Conservation (phyloP, 2,113 vertebrate genomes). For the Tychaedon coryphoeus region DNA sequence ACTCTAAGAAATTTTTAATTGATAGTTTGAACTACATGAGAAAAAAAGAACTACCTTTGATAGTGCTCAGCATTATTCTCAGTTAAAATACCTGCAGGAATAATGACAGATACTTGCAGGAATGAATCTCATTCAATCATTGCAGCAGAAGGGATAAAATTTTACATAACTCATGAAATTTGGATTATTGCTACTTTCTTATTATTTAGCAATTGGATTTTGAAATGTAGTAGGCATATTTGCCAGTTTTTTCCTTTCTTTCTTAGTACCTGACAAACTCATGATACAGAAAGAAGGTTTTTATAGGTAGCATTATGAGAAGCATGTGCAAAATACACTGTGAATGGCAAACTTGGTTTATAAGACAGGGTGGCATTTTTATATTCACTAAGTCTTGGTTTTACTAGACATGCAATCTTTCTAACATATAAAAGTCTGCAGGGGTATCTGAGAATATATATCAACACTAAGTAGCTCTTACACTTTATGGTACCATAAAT, state of each 20-base stretch:
- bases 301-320: background rate
- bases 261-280: background rate
- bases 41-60: background rate
- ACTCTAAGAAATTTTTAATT: background rate
- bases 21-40: background rate
- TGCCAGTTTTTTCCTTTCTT: background rate
- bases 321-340: background rate
- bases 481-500: slow-evolving; percentile 11
- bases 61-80: background rate
- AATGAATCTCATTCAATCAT: background rate
- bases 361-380: slow-evolving; percentile 7
- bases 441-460: background rate
- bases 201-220: background rate
- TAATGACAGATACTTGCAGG: background rate
- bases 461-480: slow-evolving; percentile 16
- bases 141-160: background rate
- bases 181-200: background rate
- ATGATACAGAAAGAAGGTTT: background rate
- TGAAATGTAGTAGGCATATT: background rate
- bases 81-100: background rate
- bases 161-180: background rate
- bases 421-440: slow-evolving; percentile 10
- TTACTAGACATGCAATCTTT: slow-evolving; percentile 3
- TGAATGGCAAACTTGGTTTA: background rate
- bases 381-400: background rate